Conservation (phyloP, 2,797 vertebrate species). For the Cyprinodon diabolis region DNA sequence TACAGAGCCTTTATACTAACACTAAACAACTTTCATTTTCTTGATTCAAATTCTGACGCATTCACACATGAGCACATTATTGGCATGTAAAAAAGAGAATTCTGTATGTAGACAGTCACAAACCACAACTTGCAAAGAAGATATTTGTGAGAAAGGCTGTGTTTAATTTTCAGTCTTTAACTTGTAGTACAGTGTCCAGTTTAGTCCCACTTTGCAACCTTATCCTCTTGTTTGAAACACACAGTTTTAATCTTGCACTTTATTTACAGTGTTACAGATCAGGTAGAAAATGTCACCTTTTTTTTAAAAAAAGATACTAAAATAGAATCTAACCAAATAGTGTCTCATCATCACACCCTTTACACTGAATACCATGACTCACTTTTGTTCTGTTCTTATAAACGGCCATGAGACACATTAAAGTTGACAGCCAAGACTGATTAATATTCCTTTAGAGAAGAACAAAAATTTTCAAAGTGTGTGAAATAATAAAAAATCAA, state of each 20-base stretch:
- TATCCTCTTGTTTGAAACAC: constrained; percentile 41
- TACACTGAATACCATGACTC: constrained; percentile 11
- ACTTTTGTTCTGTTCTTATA: constrained; percentile 52
- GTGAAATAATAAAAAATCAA: background rate
- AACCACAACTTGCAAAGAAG: constrained; percentile 8
- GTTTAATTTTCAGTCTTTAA: constrained; percentile 75
- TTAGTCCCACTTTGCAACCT: constrained; percentile 21
- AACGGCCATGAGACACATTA: constrained; percentile 27
- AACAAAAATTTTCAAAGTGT: background rate
- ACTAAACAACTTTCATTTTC: background rate
- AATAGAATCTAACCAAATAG: constrained; percentile 67
- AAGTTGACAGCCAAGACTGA: background rate
- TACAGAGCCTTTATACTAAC: background rate
- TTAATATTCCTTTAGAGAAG: no score
- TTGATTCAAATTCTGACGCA: background rate
- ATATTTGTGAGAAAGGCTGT: constrained; percentile 67
- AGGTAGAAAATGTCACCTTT: constrained; percentile 74
- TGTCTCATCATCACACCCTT: constrained; percentile 50
- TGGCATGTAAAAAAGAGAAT: background rate
- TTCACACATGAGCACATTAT: background rate
- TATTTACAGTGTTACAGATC: constrained; percentile 67
- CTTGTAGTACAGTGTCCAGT: constrained; percentile 55
- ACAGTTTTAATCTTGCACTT: constrained; percentile 53
- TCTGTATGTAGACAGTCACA: background rate
- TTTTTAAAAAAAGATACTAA: constrained; percentile 70